Evolutionary conservation across 1,140 invertebrate species (phyloP).

Genomic region (Hylaeus volcanicus): DNA sequence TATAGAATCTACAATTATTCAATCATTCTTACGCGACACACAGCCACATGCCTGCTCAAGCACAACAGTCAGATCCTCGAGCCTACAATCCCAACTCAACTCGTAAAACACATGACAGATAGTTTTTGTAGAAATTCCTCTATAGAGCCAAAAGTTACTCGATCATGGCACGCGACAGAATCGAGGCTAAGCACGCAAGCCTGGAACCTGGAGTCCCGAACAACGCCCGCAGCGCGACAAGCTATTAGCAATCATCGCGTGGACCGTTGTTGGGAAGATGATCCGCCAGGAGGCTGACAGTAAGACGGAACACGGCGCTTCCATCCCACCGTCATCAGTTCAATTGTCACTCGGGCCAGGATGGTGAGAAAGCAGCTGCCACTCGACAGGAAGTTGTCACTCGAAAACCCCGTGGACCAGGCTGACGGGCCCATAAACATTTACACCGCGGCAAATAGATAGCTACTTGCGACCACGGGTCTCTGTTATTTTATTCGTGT

Average conservation of each 20-base stretch:
- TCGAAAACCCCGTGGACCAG: slow-evolving; percentile 57
- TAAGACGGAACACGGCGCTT: slow-evolving; percentile 10
- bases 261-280: not conserved
- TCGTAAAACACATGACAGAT: no score
- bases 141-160: no score
- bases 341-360: slow-evolving; percentile 45
- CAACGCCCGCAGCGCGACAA: not conserved
- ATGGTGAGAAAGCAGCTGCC: slow-evolving; percentile 56
- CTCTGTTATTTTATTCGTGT: slow-evolving; percentile 48
- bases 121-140: no score
- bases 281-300: not conserved
- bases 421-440: slow-evolving; percentile 54
- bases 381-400: slow-evolving; percentile 58
- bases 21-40: no score
- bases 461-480: slow-evolving; percentile 30
- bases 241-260: slow-evolving; percentile 1
- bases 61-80: no score
- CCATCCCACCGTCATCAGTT: slow-evolving; percentile 45
- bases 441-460: slow-evolving; percentile 54
- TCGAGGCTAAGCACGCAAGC: no score
- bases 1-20: no score
- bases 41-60: no score
- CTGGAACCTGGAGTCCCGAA: no score
- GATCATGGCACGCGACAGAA: no score
- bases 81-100: no score